Evolutionary conservation across 2,888 invertebrate species (phyloP).

Genomic region (Lithophane leautieri): DNA sequence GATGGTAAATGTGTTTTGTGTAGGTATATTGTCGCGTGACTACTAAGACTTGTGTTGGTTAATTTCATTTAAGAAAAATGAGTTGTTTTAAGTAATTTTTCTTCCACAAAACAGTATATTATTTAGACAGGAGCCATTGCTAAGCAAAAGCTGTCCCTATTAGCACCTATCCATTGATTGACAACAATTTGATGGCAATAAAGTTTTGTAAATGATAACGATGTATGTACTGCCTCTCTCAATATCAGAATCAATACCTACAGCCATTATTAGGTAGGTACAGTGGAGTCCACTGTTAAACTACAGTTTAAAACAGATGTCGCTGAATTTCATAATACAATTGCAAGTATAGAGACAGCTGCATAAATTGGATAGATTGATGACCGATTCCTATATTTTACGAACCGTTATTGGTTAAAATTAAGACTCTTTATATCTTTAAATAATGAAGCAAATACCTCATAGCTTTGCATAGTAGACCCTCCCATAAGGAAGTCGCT

Average conservation of each 20-base stretch:
- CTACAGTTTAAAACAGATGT: conserved; percentile 29
- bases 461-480: no score
- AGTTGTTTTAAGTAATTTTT: neutral
- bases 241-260: conserved; percentile 12
- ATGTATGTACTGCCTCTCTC: neutral
- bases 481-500: no score
- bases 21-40: neutral
- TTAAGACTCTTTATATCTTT: no score
- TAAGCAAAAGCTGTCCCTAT: no score
- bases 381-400: no score
- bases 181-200: neutral
- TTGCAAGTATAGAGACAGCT: conserved; percentile 9
- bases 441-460: no score
- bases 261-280: neutral
- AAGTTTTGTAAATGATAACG: neutral
- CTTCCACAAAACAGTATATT: neutral
- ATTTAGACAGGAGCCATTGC: no score
- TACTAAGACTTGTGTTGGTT: neutral
- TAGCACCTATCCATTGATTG: neutral
- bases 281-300: neutral
- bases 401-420: no score
- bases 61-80: neutral
- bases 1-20: neutral
- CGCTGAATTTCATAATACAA: conserved; percentile 20
- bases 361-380: conserved; percentile 13